phyloP scores from a whole-genome alignment of 1,140 invertebrate genomes.

The Heliconius congener region DNA sequence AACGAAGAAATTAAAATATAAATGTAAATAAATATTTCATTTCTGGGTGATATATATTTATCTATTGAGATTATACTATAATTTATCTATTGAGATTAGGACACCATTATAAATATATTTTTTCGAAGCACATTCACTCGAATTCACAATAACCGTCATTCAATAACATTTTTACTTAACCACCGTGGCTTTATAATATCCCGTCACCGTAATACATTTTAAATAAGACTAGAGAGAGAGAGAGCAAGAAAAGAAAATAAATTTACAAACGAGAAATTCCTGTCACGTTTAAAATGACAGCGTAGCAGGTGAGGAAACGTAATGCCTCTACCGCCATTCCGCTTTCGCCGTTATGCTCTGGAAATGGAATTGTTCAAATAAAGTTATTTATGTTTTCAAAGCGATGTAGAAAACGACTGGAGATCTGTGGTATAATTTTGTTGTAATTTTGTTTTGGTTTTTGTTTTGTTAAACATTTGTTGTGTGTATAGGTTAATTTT shows the following conservation, averaged over 20 bases:
- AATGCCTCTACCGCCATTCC: conserved; percentile 14
- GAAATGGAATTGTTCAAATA: conserved; percentile 16
- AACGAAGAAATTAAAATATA: too few relatives aligned
- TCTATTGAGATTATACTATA: too few relatives aligned
- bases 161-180: too few relatives aligned
- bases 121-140: too few relatives aligned
- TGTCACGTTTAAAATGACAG: conserved; percentile 9
- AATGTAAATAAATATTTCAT: too few relatives aligned
- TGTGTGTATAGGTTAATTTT: neutral
- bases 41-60: too few relatives aligned
- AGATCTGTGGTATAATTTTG: neutral
- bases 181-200: neutral
- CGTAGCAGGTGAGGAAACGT: conserved; percentile 20
- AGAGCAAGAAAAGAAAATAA: neutral
- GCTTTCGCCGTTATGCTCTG: conserved; percentile 10
- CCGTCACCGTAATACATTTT: neutral
- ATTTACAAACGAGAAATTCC: conserved; percentile 18
- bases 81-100: too few relatives aligned
- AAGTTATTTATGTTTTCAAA: conserved; percentile 15
- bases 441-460: neutral
- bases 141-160: too few relatives aligned
- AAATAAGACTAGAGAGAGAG: neutral
- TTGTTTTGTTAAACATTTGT: neutral
- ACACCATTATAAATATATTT: too few relatives aligned
- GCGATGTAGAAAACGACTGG: neutral